A percentile compares a stretch with the other conserved stretches of the same genome.
Evolutionary conservation across 2,888 invertebrate genomes (phyloP).

Genomic region (Hypomecis atomaria): DNA sequence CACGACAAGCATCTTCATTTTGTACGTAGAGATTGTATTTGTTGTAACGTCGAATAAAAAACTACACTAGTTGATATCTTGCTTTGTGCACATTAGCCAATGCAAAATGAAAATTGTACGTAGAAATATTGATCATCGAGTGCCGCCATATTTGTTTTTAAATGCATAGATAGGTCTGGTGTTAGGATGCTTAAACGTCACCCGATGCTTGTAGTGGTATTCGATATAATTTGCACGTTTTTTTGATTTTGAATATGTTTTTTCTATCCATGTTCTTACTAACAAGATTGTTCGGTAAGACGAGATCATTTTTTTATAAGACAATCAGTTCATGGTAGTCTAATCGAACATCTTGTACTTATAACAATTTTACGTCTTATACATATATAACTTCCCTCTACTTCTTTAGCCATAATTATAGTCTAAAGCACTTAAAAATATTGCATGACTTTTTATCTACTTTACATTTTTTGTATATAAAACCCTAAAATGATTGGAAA

Average conservation of each 20-base stretch:
- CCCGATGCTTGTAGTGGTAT: conserved; percentile 18
- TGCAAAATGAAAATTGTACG: conserved; percentile 17
- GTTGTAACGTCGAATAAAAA: background rate
- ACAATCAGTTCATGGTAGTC: no score
- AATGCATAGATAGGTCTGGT: conserved; percentile 15
- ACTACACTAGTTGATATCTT: background rate
- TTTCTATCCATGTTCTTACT: no score
- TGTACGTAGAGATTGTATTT: conserved; percentile 1
- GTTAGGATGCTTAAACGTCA: conserved; percentile 15
- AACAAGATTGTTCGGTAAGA: no score
- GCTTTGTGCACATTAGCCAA: background rate
- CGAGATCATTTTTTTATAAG: no score
- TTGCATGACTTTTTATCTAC: background rate
- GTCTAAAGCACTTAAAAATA: background rate
- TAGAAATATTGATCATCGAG: conserved; percentile 52
- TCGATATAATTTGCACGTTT: background rate
- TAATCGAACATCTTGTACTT: no score
- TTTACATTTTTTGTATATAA: background rate
- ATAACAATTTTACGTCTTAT: background rate
- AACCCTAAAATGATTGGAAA: no score
- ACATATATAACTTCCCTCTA: background rate
- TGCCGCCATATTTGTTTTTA: conserved; percentile 33
- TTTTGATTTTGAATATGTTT: background rate
- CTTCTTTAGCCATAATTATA: background rate
- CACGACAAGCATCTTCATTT: background rate